phyloP scores from a whole-genome alignment of 1,140 invertebrate species.

The Mercenaria mercenaria region DNA sequence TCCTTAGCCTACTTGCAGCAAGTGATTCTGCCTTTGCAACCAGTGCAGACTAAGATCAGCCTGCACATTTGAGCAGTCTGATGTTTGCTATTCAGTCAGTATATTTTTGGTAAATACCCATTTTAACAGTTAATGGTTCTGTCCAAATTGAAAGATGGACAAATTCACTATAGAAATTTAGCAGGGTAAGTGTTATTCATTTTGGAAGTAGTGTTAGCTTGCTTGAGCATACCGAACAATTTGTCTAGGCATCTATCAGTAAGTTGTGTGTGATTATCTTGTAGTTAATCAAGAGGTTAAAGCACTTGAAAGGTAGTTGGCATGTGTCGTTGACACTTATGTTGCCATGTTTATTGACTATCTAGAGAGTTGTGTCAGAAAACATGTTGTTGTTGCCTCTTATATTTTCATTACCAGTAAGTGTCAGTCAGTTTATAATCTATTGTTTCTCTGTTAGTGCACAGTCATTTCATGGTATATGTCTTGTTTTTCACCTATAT shows the following conservation, averaged over 20 bases:
- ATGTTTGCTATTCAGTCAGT: too few species aligned
- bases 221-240: background rate
- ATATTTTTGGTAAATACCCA: too few species aligned
- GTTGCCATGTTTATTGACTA: slow-evolving; percentile 20
- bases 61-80: too few species aligned
- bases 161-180: too few species aligned
- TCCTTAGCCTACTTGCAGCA: too few species aligned
- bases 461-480: background rate
- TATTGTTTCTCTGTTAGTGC: background rate
- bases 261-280: slow-evolving; percentile 1
- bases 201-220: background rate
- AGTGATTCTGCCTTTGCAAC: too few species aligned
- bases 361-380: background rate
- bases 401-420: slow-evolving; percentile 5
- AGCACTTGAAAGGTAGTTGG: slow-evolving; percentile 17
- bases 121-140: too few species aligned
- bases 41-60: too few species aligned
- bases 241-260: slow-evolving; percentile 4
- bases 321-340: slow-evolving; percentile 15
- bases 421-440: slow-evolving; percentile 13
- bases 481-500: background rate
- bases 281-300: slow-evolving; percentile 5
- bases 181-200: background rate
- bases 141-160: too few species aligned
- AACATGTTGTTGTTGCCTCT: background rate